Evolutionary conservation across 2,888 invertebrate genomes (phyloP), one percentile per base, ranked within the genome.

Genomic region (Cenopis cana): DNA sequence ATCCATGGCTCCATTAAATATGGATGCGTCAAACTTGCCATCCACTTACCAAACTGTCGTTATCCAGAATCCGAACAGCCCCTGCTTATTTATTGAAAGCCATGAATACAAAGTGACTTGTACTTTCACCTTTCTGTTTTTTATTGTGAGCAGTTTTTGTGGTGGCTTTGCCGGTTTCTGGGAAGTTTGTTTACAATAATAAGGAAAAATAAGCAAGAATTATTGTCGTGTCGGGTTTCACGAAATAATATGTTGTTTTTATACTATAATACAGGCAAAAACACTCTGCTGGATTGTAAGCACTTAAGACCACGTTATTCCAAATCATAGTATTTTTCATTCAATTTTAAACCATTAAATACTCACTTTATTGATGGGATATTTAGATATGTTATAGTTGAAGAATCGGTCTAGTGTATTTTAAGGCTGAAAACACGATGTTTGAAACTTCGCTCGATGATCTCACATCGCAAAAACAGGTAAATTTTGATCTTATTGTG

Each of bases 61-160:
- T 72, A 67, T 17, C 33, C 38, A 18, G 49, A 64, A 61, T 67
- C 60, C 69, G 17, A 33, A 33, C 33, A 61, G 49, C 33, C 41
- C 67, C 59, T 66, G 20, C 52, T 73, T 73, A 73, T 73, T 73
- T 73, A 73, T 73, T 73, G 73, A 73, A 73, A 73, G 55, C 68
- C 71, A 73, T 73, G 73, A 73, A 73, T 73, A 73, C 71, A 61
- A 61, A 73, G 71, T 54, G 70, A 54, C 65, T 65, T 64, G 59
- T 59, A 54, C 60, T 66, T 59, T 64, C 52, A 20, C 57, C 41
- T 57, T 59, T 66, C 56, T 61, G 61, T 70, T 18, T 70, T 65
- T 70, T 70, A 65, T 70, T 70, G 65, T 70, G 64, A 50, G 52
- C 50, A 59, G 65, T 50, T 59, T 65, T 66, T 52, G 46, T 52